Percentiles rank a stretch among this genome's conserved stretches.
phyloP scores from a whole-genome alignment of 2,113 vertebrate species.

The Fulica atra region DNA sequence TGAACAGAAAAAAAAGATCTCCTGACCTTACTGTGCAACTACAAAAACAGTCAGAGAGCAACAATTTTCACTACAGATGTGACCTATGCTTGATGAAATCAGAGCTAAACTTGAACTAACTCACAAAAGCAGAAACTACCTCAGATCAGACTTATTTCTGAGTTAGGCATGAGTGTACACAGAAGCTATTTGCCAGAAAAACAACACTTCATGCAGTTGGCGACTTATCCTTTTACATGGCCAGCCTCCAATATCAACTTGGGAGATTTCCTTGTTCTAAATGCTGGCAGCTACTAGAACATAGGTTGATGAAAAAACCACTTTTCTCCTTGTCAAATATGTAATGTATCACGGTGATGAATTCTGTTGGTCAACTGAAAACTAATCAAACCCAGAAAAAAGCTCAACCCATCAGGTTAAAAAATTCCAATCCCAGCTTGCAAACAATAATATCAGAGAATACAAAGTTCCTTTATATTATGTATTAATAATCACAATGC shows the following conservation, averaged over 20 bases:
- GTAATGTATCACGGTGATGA: background rate
- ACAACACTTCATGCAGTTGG: slow-evolving; percentile 28
- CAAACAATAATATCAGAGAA: background rate
- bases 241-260: slow-evolving; percentile 41
- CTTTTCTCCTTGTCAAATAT: slow-evolving; percentile 4
- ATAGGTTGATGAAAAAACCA: background rate
- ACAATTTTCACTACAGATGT: background rate
- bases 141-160: background rate
- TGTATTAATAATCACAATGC: background rate
- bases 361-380: background rate
- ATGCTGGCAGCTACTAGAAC: slow-evolving; percentile 26
- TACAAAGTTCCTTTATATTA: background rate
- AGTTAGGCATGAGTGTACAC: slow-evolving; percentile 22
- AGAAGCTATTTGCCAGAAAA: slow-evolving; percentile 47
- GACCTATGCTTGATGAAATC: background rate
- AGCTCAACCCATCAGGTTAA: background rate
- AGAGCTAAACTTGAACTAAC: background rate
- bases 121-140: slow-evolving; percentile 20
- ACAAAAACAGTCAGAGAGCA: background rate
- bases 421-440: background rate
- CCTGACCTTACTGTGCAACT: background rate
- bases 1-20: slow-evolving; percentile 13
- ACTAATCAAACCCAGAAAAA: background rate
- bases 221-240: slow-evolving; percentile 21
- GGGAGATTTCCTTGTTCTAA: slow-evolving; percentile 26